Percentiles rank a stretch among this genome's conserved stretches.
Evolutionary conservation across 2,797 vertebrate species (phyloP).

Genomic region (Myiothlypis chrysogaster): DNA sequence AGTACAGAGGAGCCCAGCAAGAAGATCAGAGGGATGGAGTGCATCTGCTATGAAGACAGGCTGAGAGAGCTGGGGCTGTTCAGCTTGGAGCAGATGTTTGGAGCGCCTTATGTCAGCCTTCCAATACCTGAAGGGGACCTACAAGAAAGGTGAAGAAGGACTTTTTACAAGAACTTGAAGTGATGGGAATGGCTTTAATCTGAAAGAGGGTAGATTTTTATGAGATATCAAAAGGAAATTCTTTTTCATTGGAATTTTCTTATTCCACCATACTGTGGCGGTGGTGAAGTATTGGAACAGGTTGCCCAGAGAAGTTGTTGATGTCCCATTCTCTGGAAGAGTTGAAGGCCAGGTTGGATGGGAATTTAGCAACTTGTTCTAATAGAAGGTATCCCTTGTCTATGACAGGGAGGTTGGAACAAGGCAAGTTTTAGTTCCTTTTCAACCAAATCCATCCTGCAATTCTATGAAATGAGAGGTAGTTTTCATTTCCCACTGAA

Average conservation of each 20-base stretch:
- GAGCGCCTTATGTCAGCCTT: not conserved
- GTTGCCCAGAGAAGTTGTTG: not conserved
- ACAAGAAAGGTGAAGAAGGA: not conserved
- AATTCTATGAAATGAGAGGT: not conserved
- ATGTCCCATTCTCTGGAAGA: not conserved
- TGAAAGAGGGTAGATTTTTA: not conserved
- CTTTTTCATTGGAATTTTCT: not conserved
- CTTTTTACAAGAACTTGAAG: not conserved
- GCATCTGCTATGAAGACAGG: not conserved
- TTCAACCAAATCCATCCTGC: not conserved
- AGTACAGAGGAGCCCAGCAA: not conserved
- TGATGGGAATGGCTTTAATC: not conserved
- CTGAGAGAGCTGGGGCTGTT: not conserved
- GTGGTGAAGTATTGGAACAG: not conserved
- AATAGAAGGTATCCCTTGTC: not conserved
- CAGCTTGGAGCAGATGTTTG: not conserved
- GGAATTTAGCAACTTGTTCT: too few relatives aligned
- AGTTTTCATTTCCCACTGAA: not conserved
- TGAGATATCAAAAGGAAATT: not conserved
- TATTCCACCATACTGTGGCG: not conserved
- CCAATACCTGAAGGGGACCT: not conserved
- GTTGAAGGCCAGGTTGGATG: not conserved
- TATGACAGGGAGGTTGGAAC: rapidly evolving
- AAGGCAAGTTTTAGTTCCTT: not conserved
- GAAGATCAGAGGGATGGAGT: not conserved